These are phyloP conservation scores for Pogona vitticeps DNA, from an alignment of 2,113 vertebrate species.

Conservation along the genomic window DNA sequence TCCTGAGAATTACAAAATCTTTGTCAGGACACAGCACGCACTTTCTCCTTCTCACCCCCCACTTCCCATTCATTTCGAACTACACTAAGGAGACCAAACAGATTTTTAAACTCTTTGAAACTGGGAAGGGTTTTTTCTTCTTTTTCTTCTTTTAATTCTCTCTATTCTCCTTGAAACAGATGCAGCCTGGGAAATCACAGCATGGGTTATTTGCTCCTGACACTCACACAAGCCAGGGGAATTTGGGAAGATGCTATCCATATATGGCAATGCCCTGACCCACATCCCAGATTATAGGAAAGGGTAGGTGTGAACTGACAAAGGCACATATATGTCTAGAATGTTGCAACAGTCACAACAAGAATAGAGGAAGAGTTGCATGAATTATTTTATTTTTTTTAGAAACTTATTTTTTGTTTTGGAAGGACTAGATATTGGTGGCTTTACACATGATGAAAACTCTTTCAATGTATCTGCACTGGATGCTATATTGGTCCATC, in stretches of 20 bases:
- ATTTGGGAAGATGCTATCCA: constrained; percentile 23
- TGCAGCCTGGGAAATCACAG: constrained; percentile 46
- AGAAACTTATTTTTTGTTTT: not conserved
- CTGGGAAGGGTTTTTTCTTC: constrained; percentile 14
- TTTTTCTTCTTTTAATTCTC: not conserved
- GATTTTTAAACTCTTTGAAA: constrained; percentile 21
- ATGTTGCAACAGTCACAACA: not conserved
- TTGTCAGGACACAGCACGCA: constrained; percentile 23
- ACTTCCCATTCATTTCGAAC: not conserved
- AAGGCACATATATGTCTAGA: not conserved
- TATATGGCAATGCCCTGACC: constrained; percentile 11
- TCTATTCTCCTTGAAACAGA: constrained; percentile 23
- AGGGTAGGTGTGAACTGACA: constrained; percentile 30
- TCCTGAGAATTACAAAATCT: constrained; percentile 9
- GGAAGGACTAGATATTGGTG: not conserved
- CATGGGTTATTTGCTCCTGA: constrained; percentile 36
- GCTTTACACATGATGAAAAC: not conserved
- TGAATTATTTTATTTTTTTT: not conserved
- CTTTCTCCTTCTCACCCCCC: not conserved
- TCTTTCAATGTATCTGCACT: not conserved
- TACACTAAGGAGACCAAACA: not conserved
- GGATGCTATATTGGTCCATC: not conserved
- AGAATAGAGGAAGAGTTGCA: not conserved
- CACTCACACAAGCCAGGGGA: constrained; percentile 28
- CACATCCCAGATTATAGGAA: constrained; percentile 45